Evolutionary conservation across 1,140 invertebrate species (phyloP), one percentile per base, ranked within the genome.

Genomic region (Popillia japonica): DNA sequence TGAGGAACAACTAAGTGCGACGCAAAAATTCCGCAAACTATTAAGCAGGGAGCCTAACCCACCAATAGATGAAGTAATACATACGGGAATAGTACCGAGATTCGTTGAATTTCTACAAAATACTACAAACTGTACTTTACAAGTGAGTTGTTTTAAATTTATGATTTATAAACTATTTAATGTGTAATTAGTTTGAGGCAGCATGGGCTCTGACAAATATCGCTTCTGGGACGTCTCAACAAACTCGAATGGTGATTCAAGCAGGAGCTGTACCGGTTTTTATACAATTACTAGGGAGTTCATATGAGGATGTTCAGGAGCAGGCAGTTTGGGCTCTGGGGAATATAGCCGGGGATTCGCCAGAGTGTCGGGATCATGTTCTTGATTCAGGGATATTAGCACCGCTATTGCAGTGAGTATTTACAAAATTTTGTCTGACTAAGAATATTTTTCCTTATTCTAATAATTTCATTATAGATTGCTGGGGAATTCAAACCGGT

Each of bases 161-260:
- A 0, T 10, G 42, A 3, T 10, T 41, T 10, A n/a, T 40, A 74
- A 42, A 17, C 3, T 17, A n/a, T 3, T 11, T 41, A 23, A 20
- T 23, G 6, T 81, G 80, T 79, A 87, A 90, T 42, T 87, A 99
- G 94, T 99, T 99, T 90, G 98, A 99, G 90, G 97, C 98, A 77
- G 97, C 98, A 68, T 99, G 98, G 98, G 96, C 97, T 72, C 87
- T 99, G 79, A 99, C 98, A 74, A 99, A 99, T 87, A 98, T 99
- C 82, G 98, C 97, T 2, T 98, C 96, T 3, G 98, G 98, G n/a
- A 98, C 96, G 22, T 97, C 96, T 17, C 90, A 93, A 78, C 97
- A 99, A 88, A 99, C 98, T 3, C 90, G 93, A 77, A 94, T 96
- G 83, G 97, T 99, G 0, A 96, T 99, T 82, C 95, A 98, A 82